A percentile compares a stretch with the other conserved stretches of the same genome.
phyloP scores from a whole-genome alignment of 2,797 vertebrate genomes.

The Apogon talboti region DNA sequence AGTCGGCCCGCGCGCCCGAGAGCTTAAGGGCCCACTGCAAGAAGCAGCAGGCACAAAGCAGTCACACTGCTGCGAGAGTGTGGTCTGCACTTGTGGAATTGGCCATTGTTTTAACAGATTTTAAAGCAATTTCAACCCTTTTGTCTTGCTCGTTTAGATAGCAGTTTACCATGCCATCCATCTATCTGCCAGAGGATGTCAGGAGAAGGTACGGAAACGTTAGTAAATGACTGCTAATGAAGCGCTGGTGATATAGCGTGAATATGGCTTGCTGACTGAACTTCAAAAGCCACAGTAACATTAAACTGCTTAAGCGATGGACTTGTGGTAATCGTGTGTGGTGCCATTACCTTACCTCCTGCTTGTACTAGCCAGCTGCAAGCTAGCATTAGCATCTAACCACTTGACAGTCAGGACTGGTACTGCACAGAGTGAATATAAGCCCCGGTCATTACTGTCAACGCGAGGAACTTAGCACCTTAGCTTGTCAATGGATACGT shows the following conservation, averaged over 20 bases:
- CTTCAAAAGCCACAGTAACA: neutral
- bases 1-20: conserved; percentile 81
- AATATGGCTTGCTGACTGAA: no score
- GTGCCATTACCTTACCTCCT: neutral
- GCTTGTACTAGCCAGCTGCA: conserved; percentile 31
- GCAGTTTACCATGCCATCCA: conserved; percentile 86
- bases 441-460: conserved; percentile 16
- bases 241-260: neutral
- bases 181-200: conserved; percentile 90
- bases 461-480: conserved; percentile 57
- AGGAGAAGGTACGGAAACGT: conserved; percentile 87
- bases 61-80: conserved; percentile 6
- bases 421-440: conserved; percentile 8
- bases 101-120: conserved; percentile 62
- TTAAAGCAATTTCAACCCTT: conserved; percentile 56
- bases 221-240: conserved; percentile 51
- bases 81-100: conserved; percentile 39
- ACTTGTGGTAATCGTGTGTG: neutral
- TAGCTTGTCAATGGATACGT: conserved; percentile 64
- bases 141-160: conserved; percentile 45
- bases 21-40: conserved; percentile 71
- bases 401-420: conserved; percentile 28
- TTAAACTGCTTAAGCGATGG: neutral
- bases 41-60: conserved; percentile 11
- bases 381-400: conserved; percentile 69